Conservation (phyloP, 2,797 vertebrate species). For the Loris lydekkerianus region DNA sequence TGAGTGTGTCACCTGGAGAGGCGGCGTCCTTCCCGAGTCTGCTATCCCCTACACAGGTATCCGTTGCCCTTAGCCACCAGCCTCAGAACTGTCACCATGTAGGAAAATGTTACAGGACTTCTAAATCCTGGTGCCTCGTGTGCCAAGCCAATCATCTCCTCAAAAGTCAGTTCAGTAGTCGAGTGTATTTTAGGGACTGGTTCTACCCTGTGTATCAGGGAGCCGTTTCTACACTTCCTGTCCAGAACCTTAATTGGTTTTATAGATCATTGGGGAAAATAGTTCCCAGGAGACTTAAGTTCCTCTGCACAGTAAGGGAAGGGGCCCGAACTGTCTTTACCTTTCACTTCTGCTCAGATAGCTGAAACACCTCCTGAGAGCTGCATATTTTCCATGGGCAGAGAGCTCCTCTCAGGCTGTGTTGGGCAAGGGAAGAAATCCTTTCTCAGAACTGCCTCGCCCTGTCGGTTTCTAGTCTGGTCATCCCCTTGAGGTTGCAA, state of each 20-base stretch:
- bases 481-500: background rate
- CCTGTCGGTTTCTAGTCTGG: background rate
- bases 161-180: background rate
- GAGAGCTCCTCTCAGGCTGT: background rate
- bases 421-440: background rate
- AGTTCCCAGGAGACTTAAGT: background rate
- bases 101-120: background rate
- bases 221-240: background rate
- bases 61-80: background rate
- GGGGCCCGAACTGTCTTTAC: background rate
- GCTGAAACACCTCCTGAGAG: background rate
- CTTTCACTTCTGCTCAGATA: background rate
- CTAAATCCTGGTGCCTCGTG: background rate
- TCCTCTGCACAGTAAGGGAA: background rate
- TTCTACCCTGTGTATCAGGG: conserved; percentile 21
- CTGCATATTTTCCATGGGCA: background rate
- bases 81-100: fast-evolving
- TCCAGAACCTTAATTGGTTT: conserved; percentile 40
- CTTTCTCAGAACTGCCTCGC: background rate
- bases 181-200: background rate
- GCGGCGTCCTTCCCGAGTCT: background rate
- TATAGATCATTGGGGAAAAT: background rate
- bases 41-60: background rate
- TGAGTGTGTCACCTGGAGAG: background rate
- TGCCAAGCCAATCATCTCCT: background rate